Evolutionary conservation across 2,113 vertebrate species (phyloP).

Genomic region (Tragelaphus imberbis): DNA sequence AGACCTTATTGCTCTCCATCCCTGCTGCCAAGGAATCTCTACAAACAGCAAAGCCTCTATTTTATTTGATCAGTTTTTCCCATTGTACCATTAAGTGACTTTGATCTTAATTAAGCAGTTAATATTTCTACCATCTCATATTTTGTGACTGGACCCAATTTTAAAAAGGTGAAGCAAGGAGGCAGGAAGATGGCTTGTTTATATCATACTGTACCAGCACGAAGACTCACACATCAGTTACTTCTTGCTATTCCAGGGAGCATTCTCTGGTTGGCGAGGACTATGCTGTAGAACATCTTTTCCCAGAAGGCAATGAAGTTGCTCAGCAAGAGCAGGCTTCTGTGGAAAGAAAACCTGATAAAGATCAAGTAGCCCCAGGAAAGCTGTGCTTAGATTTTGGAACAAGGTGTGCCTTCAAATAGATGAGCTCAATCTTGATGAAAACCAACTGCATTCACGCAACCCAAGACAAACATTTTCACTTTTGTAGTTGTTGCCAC

Average conservation of each 20-base stretch:
- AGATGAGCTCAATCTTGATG: not conserved
- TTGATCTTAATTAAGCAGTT: not conserved
- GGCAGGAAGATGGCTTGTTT: not conserved
- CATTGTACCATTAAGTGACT: not conserved
- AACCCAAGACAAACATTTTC: not conserved
- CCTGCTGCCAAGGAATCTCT: not conserved
- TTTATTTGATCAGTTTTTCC: not conserved
- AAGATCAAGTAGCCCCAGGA: constrained; percentile 14
- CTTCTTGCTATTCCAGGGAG: constrained; percentile 17
- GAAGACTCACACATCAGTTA: not conserved
- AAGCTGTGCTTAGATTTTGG: constrained; percentile 32
- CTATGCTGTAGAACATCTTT: constrained; percentile 15
- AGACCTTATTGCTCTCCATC: not conserved
- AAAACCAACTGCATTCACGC: not conserved
- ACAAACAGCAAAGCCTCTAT: not conserved
- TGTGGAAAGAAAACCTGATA: not conserved
- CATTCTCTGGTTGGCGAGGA: not conserved
- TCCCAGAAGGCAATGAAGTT: constrained; percentile 17
- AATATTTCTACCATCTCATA: not conserved
- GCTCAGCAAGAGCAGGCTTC: not conserved
- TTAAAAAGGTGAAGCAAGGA: not conserved
- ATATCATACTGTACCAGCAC: not conserved
- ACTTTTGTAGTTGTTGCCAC: not conserved
- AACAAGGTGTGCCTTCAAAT: constrained; percentile 11
- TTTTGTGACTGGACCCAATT: not conserved